Base-by-base conservation (phyloP, 2,113 vertebrate species). In the Tachuris rubrigastra region DNA sequence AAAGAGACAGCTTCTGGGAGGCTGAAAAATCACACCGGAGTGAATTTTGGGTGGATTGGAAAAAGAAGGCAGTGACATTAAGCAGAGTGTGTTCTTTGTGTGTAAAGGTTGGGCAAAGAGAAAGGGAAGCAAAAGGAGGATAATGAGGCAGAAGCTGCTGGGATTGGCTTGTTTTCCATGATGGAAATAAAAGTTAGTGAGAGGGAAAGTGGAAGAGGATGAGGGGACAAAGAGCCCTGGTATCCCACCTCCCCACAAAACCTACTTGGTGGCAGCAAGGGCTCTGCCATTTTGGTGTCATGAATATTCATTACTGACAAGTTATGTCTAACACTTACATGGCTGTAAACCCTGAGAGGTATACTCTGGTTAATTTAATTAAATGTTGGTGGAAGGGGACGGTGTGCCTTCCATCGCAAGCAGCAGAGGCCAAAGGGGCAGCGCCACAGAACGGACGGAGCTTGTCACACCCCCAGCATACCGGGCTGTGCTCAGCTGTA, bases 1-100 rank as follows among this genome's bases (percentile, higher is more conserved):
- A 99, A 99, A 99, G 98, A 99, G 99, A 99, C 98, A 99, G 98
- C 97, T 98, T 99, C 97, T 93, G 92, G 97, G 98, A 98, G 98
- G 96, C 91, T 97, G 80, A 92, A 97, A 95, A 91, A 91, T 89
- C 82, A 69, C 1, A 20, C 22, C 3, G 9, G 58, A 72, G 58
- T 49, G 82, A 94, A 78, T 91, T 91, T 95, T 21, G 89, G 66
- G 88, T 85, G 65, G 60, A 67, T 3, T 58, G 71, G 65, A 66
- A 49, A 94, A 89, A 77, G 60, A 52, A 62, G 37, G 81, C 46
- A 78, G 79, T 0, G 1, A 76, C 0, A 4, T 62, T 80, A 62
- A 71, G 80, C 41, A 14, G 24, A 53, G 39, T 2, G 2, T 1
- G 13, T 62, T 75, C 74, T 97, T 90, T 88, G 63, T 87, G 69